phyloP scores from a whole-genome alignment of 2,797 vertebrate genomes.

The Karalla daura region DNA sequence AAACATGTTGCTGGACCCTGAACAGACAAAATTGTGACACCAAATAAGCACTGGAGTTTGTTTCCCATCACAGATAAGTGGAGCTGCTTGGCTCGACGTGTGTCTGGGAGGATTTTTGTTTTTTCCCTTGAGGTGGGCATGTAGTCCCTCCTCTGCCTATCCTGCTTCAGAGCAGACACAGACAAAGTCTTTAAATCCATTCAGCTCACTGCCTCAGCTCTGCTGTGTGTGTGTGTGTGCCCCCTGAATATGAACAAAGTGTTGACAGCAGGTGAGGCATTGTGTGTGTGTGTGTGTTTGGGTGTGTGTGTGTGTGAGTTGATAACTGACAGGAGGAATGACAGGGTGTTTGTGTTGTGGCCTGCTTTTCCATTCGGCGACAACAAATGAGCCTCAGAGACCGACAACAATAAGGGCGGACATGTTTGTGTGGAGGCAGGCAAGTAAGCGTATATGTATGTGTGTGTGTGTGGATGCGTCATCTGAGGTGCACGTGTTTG shows the following conservation, averaged over 20 bases:
- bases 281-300: conserved; percentile 1
- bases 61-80: conserved; percentile 4
- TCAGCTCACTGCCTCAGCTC: conserved; percentile 31
- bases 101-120: conserved; percentile 1
- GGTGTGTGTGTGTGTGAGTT: neutral
- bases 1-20: neutral
- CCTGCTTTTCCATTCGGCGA: conserved; percentile 35
- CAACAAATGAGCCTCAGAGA: conserved; percentile 42
- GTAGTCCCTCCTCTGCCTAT: conserved; percentile 4
- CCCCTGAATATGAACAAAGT: conserved; percentile 28
- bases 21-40: conserved; percentile 1
- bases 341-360: conserved; percentile 31
- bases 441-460: neutral
- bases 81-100: conserved; percentile 1
- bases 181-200: conserved; percentile 18
- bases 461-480: neutral
- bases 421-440: neutral
- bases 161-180: conserved; percentile 7
- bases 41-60: conserved; percentile 27
- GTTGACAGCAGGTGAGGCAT: conserved; percentile 24
- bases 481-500: neutral
- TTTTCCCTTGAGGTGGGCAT: conserved; percentile 8
- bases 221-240: conserved; percentile 1
- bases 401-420: conserved; percentile 18
- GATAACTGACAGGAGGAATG: conserved; percentile 35